Evolutionary conservation across 2,888 invertebrate genomes (phyloP).

Genomic region (Teinopalpus imperialis): DNA sequence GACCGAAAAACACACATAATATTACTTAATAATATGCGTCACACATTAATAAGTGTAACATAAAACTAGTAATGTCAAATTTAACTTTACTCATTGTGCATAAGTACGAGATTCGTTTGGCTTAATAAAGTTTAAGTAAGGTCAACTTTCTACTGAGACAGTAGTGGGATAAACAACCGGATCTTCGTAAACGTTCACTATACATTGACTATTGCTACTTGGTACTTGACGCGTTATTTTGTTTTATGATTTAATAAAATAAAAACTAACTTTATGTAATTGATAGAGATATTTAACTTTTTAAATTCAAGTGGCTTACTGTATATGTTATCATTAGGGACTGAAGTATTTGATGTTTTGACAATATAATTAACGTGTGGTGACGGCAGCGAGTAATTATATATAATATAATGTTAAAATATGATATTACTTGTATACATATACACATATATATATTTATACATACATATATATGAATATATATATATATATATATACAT

Average conservation of each 20-base stretch:
- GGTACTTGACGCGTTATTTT: conserved; percentile 27
- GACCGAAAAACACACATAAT: conserved; percentile 64
- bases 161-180: conserved; percentile 39
- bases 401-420: background rate
- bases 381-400: too few species aligned
- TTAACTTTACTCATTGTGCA: conserved; percentile 2
- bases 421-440: too few species aligned
- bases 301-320: too few species aligned
- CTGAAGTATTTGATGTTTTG: too few species aligned
- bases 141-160: conserved; percentile 41
- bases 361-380: too few species aligned
- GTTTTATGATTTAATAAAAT: too few species aligned
- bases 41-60: conserved; percentile 38
- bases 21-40: conserved; percentile 51
- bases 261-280: too few species aligned
- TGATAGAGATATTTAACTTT: too few species aligned
- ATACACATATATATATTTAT: too few species aligned
- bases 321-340: too few species aligned
- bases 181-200: conserved; percentile 37
- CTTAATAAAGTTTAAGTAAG: conserved; percentile 27
- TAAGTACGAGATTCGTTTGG: conserved; percentile 12
- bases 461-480: too few species aligned
- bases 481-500: too few species aligned
- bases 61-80: background rate
- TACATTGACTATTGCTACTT: conserved; percentile 29